phyloP scores from a whole-genome alignment of 37 sponge, comb jelly and placozoan genomes.

The Oopsacas minuta region DNA sequence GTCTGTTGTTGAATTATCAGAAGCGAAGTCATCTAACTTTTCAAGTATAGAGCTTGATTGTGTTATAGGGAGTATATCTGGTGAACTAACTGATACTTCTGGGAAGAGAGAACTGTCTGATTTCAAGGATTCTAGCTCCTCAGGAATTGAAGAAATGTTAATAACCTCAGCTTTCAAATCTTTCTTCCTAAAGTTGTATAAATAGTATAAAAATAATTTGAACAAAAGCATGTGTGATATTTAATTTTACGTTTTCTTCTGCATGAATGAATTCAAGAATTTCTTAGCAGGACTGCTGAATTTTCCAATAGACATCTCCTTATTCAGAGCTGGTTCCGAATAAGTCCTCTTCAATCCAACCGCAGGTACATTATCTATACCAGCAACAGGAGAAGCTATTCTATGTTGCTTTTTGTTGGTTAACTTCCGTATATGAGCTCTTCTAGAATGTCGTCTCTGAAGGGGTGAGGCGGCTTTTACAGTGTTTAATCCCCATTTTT shows the following conservation, averaged over 20 bases:
- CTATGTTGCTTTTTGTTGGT: background rate
- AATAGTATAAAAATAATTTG: background rate
- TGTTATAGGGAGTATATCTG: background rate
- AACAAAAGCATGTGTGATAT: background rate
- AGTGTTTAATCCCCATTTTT: background rate
- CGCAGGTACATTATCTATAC: background rate
- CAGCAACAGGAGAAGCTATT: background rate
- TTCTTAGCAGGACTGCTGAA: background rate
- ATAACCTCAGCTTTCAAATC: background rate
- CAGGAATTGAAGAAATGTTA: background rate
- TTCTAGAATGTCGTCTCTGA: background rate
- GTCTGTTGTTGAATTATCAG: background rate
- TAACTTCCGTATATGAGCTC: background rate
- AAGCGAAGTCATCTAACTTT: background rate
- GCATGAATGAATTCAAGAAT: background rate
- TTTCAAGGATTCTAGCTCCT: background rate
- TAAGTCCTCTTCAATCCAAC: background rate
- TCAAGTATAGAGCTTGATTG: background rate
- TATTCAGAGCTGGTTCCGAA: background rate
- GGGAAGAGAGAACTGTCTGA: background rate
- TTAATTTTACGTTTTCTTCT: background rate
- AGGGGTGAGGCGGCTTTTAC: background rate
- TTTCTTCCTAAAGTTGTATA: conserved; percentile 4
- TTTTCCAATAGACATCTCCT: background rate
- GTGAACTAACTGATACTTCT: background rate